Evolutionary conservation across 1,140 invertebrate genomes (phyloP), one percentile per base, ranked within the genome.

Genomic region (Charaxes varanes): DNA sequence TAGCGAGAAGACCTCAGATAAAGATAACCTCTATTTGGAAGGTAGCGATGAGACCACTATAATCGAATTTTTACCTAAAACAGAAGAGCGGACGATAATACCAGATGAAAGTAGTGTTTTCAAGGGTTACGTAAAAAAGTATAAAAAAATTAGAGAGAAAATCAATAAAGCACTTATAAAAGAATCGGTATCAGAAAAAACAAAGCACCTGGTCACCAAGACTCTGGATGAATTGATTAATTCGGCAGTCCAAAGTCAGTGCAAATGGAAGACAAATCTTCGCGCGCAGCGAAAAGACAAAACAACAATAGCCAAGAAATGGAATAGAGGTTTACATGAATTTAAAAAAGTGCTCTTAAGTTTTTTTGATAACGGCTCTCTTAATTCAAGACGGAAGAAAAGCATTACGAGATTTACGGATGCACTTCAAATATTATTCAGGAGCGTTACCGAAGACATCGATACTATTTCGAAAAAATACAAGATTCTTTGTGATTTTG

Each of bases 201-300:
- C 66, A 3, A 60, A 60, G 14, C 40, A 32, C 11, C 35, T 68
- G 2, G 49, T 80, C 6, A 46, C 47, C 8, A 58, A 47, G 27
- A 68, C 66, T 2, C 45, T 80, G 11, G 64, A 80, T 16, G 46
- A 59, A 33, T 51, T 77, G 18, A 55, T 77, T 27, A 52, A 48
- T 1, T 46, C 52, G 18, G 30, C 73, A 27, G 17, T 68, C 14
- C 41, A 41, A 19, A 62, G 46, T 12, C 50, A 61, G 23, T 79
- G 72, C 40, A 46, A 49, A 3, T 62, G 59, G 59, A 62, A 62
- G 33, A 42, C 40, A 19, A 44, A 33, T 16, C 30, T 45, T 12
- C 42, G 36, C 2, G 41, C 48, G 12, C 12, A 28, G 6, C 13
- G 26, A 30, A 1, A 36, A 35, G 8, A 10, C 44, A 17, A n/a